Conservation (phyloP, 2,113 vertebrate species). For the Calyptomena viridis region DNA sequence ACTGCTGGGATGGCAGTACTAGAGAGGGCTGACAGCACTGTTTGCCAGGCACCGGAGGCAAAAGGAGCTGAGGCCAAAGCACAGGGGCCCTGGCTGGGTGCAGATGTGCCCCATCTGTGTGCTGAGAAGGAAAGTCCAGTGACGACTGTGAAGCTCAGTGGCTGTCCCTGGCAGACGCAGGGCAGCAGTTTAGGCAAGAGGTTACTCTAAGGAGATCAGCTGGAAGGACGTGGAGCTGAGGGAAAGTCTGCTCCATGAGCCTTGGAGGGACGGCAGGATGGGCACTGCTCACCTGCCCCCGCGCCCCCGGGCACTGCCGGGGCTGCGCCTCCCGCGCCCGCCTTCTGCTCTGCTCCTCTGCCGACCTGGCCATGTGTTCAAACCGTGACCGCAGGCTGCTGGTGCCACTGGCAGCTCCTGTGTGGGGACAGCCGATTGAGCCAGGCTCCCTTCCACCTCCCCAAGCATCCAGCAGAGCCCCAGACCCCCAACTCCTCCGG, state of each 20-base stretch:
- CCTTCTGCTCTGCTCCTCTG: conserved; percentile 79
- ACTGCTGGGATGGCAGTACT: background rate
- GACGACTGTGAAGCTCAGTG: background rate
- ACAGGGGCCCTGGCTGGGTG: background rate
- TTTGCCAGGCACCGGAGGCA: background rate
- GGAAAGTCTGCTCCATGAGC: background rate
- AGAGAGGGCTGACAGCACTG: background rate
- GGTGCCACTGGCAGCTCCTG: conserved; percentile 71
- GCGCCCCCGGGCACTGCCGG: conserved; percentile 59
- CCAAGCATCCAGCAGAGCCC: background rate
- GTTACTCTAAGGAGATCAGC: background rate
- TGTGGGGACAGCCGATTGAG: background rate
- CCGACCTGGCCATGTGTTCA: conserved; percentile 85
- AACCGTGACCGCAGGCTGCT: conserved; percentile 86
- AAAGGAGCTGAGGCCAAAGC: background rate
- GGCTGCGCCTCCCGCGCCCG: conserved; percentile 79
- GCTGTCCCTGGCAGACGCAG: background rate
- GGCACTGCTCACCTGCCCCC: conserved; percentile 37
- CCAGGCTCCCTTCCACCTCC: background rate
- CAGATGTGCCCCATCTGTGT: background rate
- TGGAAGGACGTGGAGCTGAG: background rate
- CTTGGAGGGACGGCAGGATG: background rate
- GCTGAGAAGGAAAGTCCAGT: background rate
- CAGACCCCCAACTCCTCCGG: background rate
- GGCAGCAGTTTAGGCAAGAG: background rate